A percentile compares a stretch with the other conserved stretches of the same genome.
Evolutionary conservation across 2,888 invertebrate species (phyloP).

Genomic region (Amphipoea oculea): DNA sequence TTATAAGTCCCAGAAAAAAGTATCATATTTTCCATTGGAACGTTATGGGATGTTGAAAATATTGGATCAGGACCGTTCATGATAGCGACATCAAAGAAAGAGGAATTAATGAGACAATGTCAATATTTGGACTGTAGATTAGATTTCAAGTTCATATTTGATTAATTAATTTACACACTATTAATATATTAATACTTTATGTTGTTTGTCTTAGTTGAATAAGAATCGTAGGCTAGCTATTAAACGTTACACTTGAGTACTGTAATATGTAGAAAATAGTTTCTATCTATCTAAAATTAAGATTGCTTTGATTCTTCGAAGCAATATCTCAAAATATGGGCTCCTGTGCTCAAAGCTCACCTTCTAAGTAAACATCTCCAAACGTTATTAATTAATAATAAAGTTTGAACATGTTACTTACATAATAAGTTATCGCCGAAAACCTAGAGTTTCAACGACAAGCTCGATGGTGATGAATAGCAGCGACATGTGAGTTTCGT

Average conservation of each 20-base stretch:
- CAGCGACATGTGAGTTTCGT: neutral
- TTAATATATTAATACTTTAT: too few relatives aligned
- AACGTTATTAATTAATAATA: conserved; percentile 3
- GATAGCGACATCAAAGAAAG: neutral
- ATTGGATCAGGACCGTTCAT: neutral
- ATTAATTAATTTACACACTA: neutral
- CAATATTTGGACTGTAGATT: neutral
- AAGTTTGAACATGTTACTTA: conserved; percentile 17
- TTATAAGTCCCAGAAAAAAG: neutral
- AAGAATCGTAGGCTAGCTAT: neutral
- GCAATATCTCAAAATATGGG: neutral
- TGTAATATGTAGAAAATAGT: neutral
- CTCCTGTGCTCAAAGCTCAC: neutral
- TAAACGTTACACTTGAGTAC: neutral
- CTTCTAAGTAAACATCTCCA: conserved; percentile 10
- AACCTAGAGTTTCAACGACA: neutral
- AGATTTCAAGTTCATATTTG: neutral
- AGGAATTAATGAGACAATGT: neutral
- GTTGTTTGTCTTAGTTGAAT: neutral
- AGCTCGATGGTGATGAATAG: neutral
- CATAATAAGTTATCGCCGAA: neutral
- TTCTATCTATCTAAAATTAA: neutral
- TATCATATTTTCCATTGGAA: neutral
- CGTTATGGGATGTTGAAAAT: neutral
- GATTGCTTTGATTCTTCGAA: conserved; percentile 1